Evolutionary conservation across 2,888 invertebrate species (phyloP).

Genomic region (Drosophila fulvimacula): DNA sequence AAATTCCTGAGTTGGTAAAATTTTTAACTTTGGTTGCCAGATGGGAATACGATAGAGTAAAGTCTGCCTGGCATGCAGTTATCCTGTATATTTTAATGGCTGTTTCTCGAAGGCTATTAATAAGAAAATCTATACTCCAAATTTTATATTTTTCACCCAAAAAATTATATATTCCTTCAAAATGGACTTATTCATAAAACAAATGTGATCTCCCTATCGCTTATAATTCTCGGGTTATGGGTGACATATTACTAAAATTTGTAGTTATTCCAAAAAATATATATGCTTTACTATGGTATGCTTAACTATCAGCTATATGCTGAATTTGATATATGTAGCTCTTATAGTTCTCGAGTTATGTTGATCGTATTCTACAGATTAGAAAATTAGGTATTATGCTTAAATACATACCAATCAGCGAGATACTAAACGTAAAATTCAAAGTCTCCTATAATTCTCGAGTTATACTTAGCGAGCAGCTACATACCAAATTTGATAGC

Average conservation of each 20-base stretch:
- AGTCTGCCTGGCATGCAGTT: background rate
- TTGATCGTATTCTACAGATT: no score
- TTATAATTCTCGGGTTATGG: background rate
- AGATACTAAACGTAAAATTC: no score
- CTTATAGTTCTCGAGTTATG: background rate
- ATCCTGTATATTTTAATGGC: background rate
- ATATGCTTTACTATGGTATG: no score
- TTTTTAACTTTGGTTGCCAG: background rate
- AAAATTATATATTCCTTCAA: background rate
- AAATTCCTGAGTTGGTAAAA: background rate
- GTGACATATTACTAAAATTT: background rate
- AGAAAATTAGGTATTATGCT: no score
- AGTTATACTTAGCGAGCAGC: background rate
- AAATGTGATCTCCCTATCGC: background rate
- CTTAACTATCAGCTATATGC: no score
- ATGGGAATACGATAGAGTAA: no score
- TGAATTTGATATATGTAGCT: no score
- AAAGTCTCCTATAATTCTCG: background rate
- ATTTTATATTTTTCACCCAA: no score
- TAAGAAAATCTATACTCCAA: no score
- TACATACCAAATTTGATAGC: background rate
- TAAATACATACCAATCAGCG: no score
- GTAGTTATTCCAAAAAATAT: background rate
- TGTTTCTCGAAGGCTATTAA: no score
- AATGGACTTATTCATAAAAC: background rate